These are phyloP conservation scores for Oncopeltus fasciatus DNA, from an alignment of 1,140 invertebrate genomes.

Conservation along the genomic window DNA sequence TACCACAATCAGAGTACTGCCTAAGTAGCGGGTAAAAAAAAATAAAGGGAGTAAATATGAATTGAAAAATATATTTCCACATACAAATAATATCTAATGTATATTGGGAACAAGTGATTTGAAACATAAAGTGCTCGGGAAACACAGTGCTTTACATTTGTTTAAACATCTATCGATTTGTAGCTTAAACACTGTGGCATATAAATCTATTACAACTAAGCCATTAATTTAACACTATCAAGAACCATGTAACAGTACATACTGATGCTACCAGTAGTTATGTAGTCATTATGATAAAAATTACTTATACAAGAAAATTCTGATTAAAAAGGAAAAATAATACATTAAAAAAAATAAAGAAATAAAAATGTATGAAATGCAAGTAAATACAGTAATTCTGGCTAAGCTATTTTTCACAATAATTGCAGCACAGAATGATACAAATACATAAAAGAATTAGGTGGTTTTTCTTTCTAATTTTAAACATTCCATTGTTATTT, in stretches of 20 bases:
- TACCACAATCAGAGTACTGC: no score
- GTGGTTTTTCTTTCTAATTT: not conserved
- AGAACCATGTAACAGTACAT: conserved; percentile 9
- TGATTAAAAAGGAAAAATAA: not conserved
- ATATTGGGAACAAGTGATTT: conserved; percentile 7
- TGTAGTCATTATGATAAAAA: not conserved
- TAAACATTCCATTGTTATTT: no score
- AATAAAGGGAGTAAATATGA: not conserved
- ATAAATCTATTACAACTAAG: conserved; percentile 11
- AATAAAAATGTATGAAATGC: not conserved
- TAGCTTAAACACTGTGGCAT: conserved; percentile 6
- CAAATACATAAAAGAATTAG: not conserved
- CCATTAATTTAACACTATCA: conserved; percentile 6
- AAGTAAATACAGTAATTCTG: not conserved
- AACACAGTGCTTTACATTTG: conserved; percentile 18
- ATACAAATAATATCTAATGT: conserved; percentile 16
- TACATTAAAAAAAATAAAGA: not conserved
- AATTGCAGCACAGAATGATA: not conserved
- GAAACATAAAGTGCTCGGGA: conserved; percentile 14
- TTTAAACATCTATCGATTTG: conserved; percentile 6
- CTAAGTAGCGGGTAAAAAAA: no score
- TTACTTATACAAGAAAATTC: not conserved
- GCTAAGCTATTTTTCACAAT: not conserved
- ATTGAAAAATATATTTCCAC: conserved; percentile 15
- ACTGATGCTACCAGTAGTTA: not conserved